phyloP scores from a whole-genome alignment of 2,113 vertebrate species.

The Xerus inauris region DNA sequence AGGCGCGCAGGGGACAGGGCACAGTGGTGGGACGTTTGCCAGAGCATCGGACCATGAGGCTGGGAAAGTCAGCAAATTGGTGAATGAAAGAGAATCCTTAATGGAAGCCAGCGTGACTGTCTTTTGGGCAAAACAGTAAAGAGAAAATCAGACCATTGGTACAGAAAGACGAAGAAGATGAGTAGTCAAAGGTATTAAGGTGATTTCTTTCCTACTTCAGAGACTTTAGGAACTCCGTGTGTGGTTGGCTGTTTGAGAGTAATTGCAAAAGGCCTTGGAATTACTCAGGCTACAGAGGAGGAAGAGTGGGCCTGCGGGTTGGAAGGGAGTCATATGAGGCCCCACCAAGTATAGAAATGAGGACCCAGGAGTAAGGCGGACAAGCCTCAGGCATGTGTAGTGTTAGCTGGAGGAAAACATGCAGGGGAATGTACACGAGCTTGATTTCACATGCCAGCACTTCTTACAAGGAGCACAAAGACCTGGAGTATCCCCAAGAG shows the following conservation, averaged over 20 bases:
- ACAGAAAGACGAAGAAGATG: background rate
- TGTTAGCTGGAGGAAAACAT: background rate
- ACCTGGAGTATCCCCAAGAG: too few relatives aligned
- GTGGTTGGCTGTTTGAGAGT: background rate
- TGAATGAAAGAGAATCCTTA: background rate
- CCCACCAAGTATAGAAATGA: background rate
- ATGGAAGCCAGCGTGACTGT: background rate
- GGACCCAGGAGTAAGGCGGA: background rate
- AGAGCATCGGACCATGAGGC: background rate
- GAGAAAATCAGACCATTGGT: background rate
- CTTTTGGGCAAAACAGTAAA: background rate
- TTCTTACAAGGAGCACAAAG: background rate
- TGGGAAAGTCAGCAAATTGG: background rate
- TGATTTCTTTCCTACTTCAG: background rate
- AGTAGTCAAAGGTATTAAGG: background rate
- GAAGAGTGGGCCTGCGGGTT: background rate
- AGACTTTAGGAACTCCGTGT: background rate
- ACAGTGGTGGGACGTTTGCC: background rate
- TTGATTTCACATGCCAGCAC: too few relatives aligned
- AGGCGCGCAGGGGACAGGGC: background rate
- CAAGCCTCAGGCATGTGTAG: too few relatives aligned
- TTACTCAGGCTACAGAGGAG: background rate
- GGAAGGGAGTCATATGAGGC: background rate
- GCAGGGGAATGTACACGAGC: background rate
- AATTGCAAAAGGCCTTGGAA: background rate